These are phyloP conservation scores for Cavia aperea DNA, from an alignment of 2,113 vertebrate genomes.

Conservation along the genomic window DNA sequence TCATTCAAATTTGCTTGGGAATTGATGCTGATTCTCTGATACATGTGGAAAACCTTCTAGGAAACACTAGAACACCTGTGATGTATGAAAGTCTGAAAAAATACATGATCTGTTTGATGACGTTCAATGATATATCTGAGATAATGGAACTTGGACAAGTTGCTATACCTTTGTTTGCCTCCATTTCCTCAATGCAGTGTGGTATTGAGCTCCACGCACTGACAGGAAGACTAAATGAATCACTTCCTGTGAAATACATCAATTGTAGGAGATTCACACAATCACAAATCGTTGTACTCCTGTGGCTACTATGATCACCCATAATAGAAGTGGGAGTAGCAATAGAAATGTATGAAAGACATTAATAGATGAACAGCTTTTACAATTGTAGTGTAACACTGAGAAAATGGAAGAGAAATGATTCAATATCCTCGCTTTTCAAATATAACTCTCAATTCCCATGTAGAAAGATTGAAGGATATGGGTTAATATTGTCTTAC, in stretches of 20 bases:
- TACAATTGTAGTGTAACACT: rapidly evolving
- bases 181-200: neutral
- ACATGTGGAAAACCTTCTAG: neutral
- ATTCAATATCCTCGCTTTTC: neutral
- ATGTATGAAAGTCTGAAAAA: neutral
- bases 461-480: neutral
- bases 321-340: neutral
- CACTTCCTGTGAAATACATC: neutral
- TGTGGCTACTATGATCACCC: neutral
- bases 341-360: neutral
- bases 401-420: neutral
- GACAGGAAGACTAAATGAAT: neutral
- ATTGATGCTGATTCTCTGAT: neutral
- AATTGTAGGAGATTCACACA: neutral
- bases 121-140: neutral
- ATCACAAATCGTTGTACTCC: neutral
- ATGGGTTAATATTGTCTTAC: neutral
- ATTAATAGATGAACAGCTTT: neutral
- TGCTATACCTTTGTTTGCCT: neutral
- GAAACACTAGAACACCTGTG: neutral
- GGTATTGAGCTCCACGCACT: neutral
- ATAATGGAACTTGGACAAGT: neutral
- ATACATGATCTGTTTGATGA: neutral
- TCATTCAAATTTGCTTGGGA: neutral
- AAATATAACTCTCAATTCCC: neutral